phyloP scores from a whole-genome alignment of 1,140 invertebrate species.

The Drosophila nasuta region DNA sequence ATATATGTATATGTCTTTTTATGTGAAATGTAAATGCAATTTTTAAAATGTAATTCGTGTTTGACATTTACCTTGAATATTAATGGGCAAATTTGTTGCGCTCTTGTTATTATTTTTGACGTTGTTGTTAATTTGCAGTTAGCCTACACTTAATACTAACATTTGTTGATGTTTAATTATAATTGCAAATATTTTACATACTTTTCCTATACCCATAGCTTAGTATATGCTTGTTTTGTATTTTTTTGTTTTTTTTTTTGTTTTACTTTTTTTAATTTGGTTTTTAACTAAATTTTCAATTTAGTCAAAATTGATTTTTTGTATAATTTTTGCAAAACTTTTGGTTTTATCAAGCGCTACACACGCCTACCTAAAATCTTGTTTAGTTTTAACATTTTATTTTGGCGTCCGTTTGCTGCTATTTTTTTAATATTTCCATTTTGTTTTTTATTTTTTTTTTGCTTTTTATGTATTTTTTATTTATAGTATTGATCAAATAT shows the following conservation, averaged over 20 bases:
- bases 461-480: conserved; percentile 30
- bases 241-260: conserved; percentile 27
- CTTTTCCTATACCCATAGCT: conserved; percentile 43
- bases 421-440: conserved; percentile 47
- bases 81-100: conserved; percentile 59
- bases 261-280: conserved; percentile 27
- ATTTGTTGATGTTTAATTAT: conserved; percentile 50
- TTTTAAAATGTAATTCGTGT: conserved; percentile 59
- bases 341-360: conserved; percentile 57
- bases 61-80: conserved; percentile 70
- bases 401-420: conserved; percentile 58
- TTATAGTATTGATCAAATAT: conserved; percentile 66
- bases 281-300: conserved; percentile 78
- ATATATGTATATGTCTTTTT: conserved; percentile 50
- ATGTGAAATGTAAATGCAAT: conserved; percentile 79
- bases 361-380: conserved; percentile 60
- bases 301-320: conserved; percentile 73
- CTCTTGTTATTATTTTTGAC: conserved; percentile 18
- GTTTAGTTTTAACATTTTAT: conserved; percentile 43
- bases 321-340: conserved; percentile 57
- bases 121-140: conserved; percentile 63
- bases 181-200: conserved; percentile 79
- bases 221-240: conserved; percentile 34
- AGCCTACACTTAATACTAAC: conserved; percentile 60
- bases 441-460: conserved; percentile 25